These are phyloP conservation scores for Tetragonisca angustula DNA, from an alignment of 2,888 invertebrate species.

Conservation along the genomic window DNA sequence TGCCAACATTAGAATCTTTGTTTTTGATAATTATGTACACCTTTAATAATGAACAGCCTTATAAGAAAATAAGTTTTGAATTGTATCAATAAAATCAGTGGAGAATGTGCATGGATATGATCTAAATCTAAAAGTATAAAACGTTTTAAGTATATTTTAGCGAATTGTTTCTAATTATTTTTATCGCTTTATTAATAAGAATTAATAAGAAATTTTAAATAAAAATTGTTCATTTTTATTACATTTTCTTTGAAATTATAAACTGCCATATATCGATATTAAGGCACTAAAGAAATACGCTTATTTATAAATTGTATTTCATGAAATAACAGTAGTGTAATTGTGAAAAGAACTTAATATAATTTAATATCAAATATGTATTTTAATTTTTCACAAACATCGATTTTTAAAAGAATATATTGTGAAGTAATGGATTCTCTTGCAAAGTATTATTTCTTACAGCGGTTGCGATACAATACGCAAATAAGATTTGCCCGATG, in stretches of 20 bases:
- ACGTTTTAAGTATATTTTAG: slow-evolving; percentile 34
- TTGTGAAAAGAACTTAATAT: slow-evolving; percentile 40
- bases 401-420: slow-evolving; percentile 40
- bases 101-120: slow-evolving; percentile 27
- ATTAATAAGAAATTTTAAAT: slow-evolving; percentile 35
- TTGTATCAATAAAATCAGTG: slow-evolving; percentile 35
- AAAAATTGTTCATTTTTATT: slow-evolving; percentile 45
- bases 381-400: slow-evolving; percentile 47
- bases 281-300: slow-evolving; percentile 55
- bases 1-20: slow-evolving; percentile 65
- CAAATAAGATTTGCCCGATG: slow-evolving; percentile 94
- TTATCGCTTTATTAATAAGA: slow-evolving; percentile 12
- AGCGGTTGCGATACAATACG: slow-evolving; percentile 88
- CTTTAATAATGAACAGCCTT: slow-evolving; percentile 35
- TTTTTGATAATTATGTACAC: slow-evolving; percentile 49
- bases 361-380: slow-evolving; percentile 41
- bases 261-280: slow-evolving; percentile 39
- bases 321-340: slow-evolving; percentile 32
- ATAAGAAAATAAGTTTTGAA: slow-evolving; percentile 30
- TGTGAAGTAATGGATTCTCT: slow-evolving; percentile 35
- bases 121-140: slow-evolving; percentile 19
- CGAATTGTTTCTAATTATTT: slow-evolving; percentile 47
- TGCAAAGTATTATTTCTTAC: slow-evolving; percentile 47
- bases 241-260: slow-evolving; percentile 36
- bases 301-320: slow-evolving; percentile 56